phyloP scores from a whole-genome alignment of 2,113 vertebrate species.

The Tychaedon coryphoeus region DNA sequence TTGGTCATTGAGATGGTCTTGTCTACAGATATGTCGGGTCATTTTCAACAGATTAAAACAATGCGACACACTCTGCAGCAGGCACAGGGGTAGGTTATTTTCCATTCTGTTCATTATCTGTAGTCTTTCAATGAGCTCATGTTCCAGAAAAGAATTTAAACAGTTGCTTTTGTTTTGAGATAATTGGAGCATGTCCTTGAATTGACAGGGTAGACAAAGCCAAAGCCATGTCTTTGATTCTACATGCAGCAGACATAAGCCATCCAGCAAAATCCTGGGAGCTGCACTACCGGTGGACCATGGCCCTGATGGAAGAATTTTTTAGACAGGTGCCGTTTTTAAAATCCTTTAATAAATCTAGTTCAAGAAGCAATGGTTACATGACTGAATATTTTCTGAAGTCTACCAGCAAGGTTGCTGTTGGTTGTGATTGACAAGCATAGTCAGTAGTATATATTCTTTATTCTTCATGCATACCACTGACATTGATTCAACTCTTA shows the following conservation, averaged over 20 bases:
- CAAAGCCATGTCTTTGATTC: slow-evolving; percentile 92
- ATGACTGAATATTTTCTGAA: background rate
- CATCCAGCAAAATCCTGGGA: slow-evolving; percentile 93
- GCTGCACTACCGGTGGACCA: slow-evolving; percentile 91
- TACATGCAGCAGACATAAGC: slow-evolving; percentile 95
- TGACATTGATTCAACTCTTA: slow-evolving; percentile 25
- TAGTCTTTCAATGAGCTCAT: background rate
- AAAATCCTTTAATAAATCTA: slow-evolving; percentile 15
- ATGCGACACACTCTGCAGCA: slow-evolving; percentile 90
- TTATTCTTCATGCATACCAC: background rate
- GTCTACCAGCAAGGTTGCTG: background rate
- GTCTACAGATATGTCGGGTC: slow-evolving; percentile 96
- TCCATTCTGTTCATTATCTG: background rate
- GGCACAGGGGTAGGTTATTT: slow-evolving; percentile 84
- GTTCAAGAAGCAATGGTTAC: background rate
- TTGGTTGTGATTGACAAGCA: slow-evolving; percentile 5
- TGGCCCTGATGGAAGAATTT: slow-evolving; percentile 93
- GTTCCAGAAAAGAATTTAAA: slow-evolving; percentile 11
- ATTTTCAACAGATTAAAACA: slow-evolving; percentile 95
- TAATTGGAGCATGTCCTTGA: slow-evolving; percentile 65
- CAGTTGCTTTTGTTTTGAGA: slow-evolving; percentile 38
- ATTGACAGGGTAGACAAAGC: slow-evolving; percentile 89
- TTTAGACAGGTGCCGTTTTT: slow-evolving; percentile 87
- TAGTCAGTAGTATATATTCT: background rate
- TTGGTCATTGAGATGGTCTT: slow-evolving; percentile 96